Percentiles rank a stretch among this genome's conserved stretches.
Conservation (phyloP, 2,113 vertebrate genomes). For the Budorcas taxicolor region DNA sequence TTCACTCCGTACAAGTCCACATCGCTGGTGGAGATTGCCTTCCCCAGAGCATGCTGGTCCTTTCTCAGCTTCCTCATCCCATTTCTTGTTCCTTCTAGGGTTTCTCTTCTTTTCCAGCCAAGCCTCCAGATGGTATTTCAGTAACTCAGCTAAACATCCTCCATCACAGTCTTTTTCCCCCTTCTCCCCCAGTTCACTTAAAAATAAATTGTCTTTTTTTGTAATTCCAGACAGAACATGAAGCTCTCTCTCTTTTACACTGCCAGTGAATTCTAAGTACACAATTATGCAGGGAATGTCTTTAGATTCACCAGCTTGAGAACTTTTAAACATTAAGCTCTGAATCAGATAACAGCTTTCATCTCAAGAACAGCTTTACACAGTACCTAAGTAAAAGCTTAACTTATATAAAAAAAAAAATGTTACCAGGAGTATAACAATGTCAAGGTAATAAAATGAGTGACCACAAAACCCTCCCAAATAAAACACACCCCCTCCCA, state of each 20-base stretch:
- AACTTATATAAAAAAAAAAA: constrained; percentile 39
- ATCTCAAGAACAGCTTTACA: constrained; percentile 71
- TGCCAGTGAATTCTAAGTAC: constrained; percentile 78
- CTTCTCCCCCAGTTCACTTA: constrained; percentile 65
- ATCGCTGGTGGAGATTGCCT: neutral
- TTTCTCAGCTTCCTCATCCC: neutral
- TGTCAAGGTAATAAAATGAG: constrained; percentile 72
- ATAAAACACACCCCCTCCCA: constrained; percentile 32
- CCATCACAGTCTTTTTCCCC: constrained; percentile 15
- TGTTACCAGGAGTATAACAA: constrained; percentile 59
- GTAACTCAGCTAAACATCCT: constrained; percentile 62
- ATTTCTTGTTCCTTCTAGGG: constrained; percentile 29
- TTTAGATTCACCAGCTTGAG: constrained; percentile 80
- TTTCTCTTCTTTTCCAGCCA: constrained; percentile 44
- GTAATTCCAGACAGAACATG: constrained; percentile 75
- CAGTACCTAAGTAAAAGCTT: constrained; percentile 76
- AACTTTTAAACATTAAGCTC: constrained; percentile 79
- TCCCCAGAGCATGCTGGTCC: neutral
- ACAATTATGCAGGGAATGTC: constrained; percentile 79
- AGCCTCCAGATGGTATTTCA: constrained; percentile 62
- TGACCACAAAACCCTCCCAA: constrained; percentile 66
- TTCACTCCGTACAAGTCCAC: fast-evolving
- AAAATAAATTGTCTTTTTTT: constrained; percentile 78
- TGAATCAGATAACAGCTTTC: constrained; percentile 80
- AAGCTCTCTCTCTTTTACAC: constrained; percentile 61